phyloP scores from a whole-genome alignment of 2,888 invertebrate genomes.

The Aspidapion aeneum region DNA sequence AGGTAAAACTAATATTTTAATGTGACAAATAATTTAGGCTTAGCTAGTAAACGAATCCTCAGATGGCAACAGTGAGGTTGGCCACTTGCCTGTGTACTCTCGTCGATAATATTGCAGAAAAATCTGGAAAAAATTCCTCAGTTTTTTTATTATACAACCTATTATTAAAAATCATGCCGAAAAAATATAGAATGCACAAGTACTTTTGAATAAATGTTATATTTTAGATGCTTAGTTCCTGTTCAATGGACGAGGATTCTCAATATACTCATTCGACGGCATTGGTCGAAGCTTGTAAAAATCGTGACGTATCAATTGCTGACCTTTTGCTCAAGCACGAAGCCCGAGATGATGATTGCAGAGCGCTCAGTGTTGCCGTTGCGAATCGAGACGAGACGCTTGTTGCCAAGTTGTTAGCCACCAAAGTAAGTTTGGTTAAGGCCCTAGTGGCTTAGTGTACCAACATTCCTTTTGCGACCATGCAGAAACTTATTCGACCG shows the following conservation, averaged over 20 bases:
- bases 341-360: slow-evolving; percentile 82
- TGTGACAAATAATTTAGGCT: too few relatives aligned
- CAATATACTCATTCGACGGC: slow-evolving; percentile 52
- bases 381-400: slow-evolving; percentile 70
- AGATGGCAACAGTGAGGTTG: too few relatives aligned
- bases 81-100: too few relatives aligned
- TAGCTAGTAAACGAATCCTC: too few relatives aligned
- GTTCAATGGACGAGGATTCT: slow-evolving; percentile 49
- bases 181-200: too few relatives aligned
- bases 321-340: slow-evolving; percentile 75
- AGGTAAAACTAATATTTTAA: slow-evolving; percentile 31
- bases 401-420: slow-evolving; percentile 78
- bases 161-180: too few relatives aligned
- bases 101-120: too few relatives aligned
- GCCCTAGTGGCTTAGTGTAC: slow-evolving; percentile 87
- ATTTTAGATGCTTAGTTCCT: slow-evolving; percentile 35
- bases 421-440: slow-evolving; percentile 59
- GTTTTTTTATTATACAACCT: too few relatives aligned
- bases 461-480: too few relatives aligned
- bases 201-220: too few relatives aligned
- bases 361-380: slow-evolving; percentile 76
- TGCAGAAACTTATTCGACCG: too few relatives aligned
- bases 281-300: slow-evolving; percentile 66
- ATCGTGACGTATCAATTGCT: slow-evolving; percentile 66
- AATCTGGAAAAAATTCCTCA: too few relatives aligned